phyloP scores from a whole-genome alignment of 2,888 invertebrate species.

The Polylopha cassiicola region DNA sequence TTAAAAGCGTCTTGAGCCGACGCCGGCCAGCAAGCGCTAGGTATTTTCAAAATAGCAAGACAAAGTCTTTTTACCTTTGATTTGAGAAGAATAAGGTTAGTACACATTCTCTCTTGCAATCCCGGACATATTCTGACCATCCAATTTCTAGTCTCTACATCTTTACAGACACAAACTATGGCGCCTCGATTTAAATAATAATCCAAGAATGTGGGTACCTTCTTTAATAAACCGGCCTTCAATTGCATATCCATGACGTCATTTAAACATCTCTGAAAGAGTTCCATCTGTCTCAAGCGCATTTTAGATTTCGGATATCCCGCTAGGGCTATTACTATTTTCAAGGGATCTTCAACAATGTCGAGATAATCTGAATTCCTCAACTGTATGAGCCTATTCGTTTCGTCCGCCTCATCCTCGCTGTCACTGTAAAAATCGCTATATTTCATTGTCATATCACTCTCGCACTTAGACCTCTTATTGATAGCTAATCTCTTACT shows the following conservation, averaged over 20 bases:
- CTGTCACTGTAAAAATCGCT: constrained; percentile 53
- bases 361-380: constrained; percentile 57
- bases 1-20: constrained; percentile 60
- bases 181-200: constrained; percentile 65
- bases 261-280: constrained; percentile 50
- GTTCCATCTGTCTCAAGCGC: constrained; percentile 54
- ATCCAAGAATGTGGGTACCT: constrained; percentile 54
- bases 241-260: constrained; percentile 63
- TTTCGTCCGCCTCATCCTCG: constrained; percentile 55
- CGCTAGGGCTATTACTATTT: constrained; percentile 54
- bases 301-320: constrained; percentile 65
- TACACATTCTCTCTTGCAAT: constrained; percentile 60
- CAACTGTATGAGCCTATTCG: constrained; percentile 53
- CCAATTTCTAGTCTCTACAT: constrained; percentile 60
- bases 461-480: constrained; percentile 34
- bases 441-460: constrained; percentile 47
- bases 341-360: constrained; percentile 55
- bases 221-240: constrained; percentile 53
- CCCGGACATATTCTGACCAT: constrained; percentile 57
- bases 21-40: constrained; percentile 51
- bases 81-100: constrained; percentile 51
- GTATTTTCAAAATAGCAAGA: constrained; percentile 58
- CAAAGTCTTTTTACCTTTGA: constrained; percentile 58
- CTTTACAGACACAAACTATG: constrained; percentile 62
- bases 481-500: constrained; percentile 19